Evolutionary conservation across 2,888 invertebrate species (phyloP).

Genomic region (Ectemnius continuus): DNA sequence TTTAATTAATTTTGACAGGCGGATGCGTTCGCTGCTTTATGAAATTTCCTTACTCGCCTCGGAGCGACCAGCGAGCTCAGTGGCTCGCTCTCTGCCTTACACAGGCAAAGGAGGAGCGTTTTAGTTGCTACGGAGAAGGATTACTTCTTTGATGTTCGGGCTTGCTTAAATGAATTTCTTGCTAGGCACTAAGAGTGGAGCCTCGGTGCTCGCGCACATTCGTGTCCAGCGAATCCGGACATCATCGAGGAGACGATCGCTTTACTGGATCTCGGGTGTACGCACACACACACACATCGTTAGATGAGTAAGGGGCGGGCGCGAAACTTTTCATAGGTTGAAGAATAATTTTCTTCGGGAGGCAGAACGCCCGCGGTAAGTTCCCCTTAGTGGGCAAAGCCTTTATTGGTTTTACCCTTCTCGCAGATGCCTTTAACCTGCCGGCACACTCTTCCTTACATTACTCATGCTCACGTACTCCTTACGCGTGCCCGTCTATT

Average conservation of each 20-base stretch:
- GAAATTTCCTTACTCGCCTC: background rate
- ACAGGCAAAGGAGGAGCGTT: background rate
- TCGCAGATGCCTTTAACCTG: slow-evolving; percentile 7
- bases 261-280: background rate
- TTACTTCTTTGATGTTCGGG: slow-evolving; percentile 4
- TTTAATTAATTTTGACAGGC: slow-evolving; percentile 20
- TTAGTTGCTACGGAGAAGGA: background rate
- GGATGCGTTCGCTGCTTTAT: background rate
- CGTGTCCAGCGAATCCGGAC: background rate
- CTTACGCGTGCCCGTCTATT: background rate
- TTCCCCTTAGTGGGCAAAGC: slow-evolving; percentile 29
- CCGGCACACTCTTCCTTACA: slow-evolving; percentile 7
- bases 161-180: background rate
- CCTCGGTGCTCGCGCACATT: background rate
- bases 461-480: slow-evolving; percentile 18
- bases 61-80: background rate
- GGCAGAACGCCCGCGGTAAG: slow-evolving; percentile 21
- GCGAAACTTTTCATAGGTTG: slow-evolving; percentile 27
- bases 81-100: background rate
- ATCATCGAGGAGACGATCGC: background rate
- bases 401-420: slow-evolving; percentile 14
- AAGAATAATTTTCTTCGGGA: slow-evolving; percentile 43
- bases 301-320: slow-evolving; percentile 7
- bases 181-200: background rate
- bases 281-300: slow-evolving; percentile 2